Conservation (phyloP, 1,140 invertebrate genomes). For the Uloborus diversus region DNA sequence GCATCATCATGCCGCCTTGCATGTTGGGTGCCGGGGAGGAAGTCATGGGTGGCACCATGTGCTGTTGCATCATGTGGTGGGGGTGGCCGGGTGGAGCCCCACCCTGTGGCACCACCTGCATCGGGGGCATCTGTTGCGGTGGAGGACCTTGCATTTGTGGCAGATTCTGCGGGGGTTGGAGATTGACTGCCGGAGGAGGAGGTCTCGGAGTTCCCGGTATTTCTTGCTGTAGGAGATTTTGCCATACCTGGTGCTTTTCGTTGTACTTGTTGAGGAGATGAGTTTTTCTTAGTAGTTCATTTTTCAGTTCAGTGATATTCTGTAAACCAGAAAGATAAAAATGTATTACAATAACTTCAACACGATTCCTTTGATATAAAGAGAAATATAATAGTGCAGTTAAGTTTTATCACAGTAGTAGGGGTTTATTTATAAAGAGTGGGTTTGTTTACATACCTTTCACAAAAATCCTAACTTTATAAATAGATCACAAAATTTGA, state of each 20-base stretch:
- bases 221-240: slow-evolving; percentile 75
- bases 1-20: slow-evolving; percentile 23
- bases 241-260: slow-evolving; percentile 90
- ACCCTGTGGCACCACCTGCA: slow-evolving; percentile 14
- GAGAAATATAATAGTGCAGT: too few species aligned
- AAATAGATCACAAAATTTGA: too few species aligned
- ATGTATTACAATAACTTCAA: background rate
- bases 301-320: slow-evolving; percentile 84
- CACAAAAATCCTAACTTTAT: too few species aligned
- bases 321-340: slow-evolving; percentile 61
- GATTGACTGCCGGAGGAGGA: slow-evolving; percentile 66
- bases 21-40: slow-evolving; percentile 29
- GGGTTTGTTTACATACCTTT: too few species aligned
- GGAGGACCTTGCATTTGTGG: slow-evolving; percentile 38
- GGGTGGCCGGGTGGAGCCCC: background rate
- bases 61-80: slow-evolving; percentile 51
- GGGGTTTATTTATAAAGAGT: too few species aligned
- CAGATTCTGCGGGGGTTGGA: slow-evolving; percentile 45
- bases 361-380: background rate
- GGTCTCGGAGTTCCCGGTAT: slow-evolving; percentile 70
- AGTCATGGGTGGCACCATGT: slow-evolving; percentile 57
- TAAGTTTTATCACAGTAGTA: too few species aligned
- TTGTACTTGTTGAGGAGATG: slow-evolving; percentile 87
- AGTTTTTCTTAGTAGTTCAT: slow-evolving; percentile 86
- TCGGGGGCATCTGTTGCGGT: slow-evolving; percentile 69